phyloP scores from a whole-genome alignment of 2,888 invertebrate genomes.

The Pachycephus smyrnensis region DNA sequence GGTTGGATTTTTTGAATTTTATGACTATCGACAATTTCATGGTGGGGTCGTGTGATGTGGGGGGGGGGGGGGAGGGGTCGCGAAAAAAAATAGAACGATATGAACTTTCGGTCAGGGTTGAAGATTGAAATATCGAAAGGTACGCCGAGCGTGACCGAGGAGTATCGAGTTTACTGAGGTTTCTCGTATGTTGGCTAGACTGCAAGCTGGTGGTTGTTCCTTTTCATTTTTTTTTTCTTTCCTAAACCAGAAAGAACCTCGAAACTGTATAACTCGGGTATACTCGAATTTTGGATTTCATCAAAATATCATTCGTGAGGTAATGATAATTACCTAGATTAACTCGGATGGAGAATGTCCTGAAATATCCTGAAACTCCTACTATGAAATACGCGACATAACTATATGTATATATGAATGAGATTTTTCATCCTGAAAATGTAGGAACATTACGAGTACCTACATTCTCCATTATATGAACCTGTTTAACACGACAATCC shows the following conservation, averaged over 20 bases:
- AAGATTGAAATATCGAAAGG: constrained; percentile 35
- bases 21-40: not conserved
- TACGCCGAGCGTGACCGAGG: constrained; percentile 27
- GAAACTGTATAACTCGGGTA: not conserved
- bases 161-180: constrained; percentile 15
- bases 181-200: not conserved
- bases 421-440: not conserved
- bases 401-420: not conserved
- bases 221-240: not conserved
- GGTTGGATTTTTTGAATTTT: not conserved
- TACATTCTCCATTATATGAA: not conserved
- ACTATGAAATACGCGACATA: not conserved
- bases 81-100: not conserved
- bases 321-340: not conserved
- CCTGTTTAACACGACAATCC: not conserved
- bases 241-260: not conserved
- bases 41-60: not conserved
- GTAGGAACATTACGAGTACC: not conserved
- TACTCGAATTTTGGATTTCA: not conserved
- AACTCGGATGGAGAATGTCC: not conserved
- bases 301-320: not conserved
- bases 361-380: not conserved
- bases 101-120: not conserved
- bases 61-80: no score
- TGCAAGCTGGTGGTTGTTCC: not conserved